Conservation (phyloP, 2,113 vertebrate species). For the Kryptolebias marmoratus region DNA sequence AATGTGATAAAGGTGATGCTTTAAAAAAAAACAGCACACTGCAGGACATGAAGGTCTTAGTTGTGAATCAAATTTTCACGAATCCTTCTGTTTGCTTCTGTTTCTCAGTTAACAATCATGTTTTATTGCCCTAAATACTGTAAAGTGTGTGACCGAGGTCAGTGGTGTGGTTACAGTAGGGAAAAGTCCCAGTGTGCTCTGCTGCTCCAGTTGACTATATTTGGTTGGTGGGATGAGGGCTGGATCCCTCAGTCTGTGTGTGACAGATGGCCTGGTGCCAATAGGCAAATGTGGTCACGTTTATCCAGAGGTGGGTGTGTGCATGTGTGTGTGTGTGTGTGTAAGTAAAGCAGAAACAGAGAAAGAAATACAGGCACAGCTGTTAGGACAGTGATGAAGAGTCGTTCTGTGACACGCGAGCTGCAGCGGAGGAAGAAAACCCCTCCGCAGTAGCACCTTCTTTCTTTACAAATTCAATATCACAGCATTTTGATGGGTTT, state of each 20-base stretch:
- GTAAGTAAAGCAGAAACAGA: neutral
- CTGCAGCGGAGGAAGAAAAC: constrained; percentile 4
- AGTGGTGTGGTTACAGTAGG: constrained; percentile 36
- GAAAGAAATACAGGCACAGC: constrained; percentile 36
- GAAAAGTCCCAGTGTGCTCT: constrained; percentile 57
- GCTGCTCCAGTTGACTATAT: constrained; percentile 81
- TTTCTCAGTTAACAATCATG: neutral
- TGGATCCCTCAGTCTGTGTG: constrained; percentile 73
- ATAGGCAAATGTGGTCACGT: constrained; percentile 72
- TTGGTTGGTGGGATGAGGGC: constrained; percentile 77
- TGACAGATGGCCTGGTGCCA: constrained; percentile 81
- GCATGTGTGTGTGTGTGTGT: constrained; percentile 26
- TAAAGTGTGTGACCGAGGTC: constrained; percentile 44
- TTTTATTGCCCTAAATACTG: constrained; percentile 34
- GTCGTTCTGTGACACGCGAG: constrained; percentile 35
- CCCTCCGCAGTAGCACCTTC: constrained; percentile 2
- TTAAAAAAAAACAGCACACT: constrained; percentile 9
- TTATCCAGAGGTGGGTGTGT: constrained; percentile 67
- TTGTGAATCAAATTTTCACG: constrained; percentile 1
- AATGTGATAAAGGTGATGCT: neutral
- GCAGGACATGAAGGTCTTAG: constrained; percentile 4
- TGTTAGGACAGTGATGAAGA: constrained; percentile 40
- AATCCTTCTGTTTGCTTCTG: neutral
- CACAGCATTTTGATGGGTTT: constrained; percentile 28
- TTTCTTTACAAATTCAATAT: constrained; percentile 20